Evolutionary conservation across 2,797 vertebrate genomes (phyloP).

Genomic region (Gila robusta): DNA sequence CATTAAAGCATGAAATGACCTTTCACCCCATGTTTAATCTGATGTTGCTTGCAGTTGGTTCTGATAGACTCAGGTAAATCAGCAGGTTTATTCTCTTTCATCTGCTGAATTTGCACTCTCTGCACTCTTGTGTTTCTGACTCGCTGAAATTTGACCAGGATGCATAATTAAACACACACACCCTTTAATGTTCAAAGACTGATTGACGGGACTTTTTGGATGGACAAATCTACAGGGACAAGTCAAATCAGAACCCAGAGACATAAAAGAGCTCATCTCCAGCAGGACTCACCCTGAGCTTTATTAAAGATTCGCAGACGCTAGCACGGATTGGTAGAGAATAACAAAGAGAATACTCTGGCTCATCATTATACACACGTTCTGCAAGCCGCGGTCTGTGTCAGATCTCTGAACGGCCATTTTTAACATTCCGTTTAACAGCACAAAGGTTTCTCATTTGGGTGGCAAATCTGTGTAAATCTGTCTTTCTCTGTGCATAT

Average conservation of each 20-base stretch:
- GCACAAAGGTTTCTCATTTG: background rate
- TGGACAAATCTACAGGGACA: conserved; percentile 55
- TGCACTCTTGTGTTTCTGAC: conserved; percentile 39
- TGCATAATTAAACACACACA: conserved; percentile 59
- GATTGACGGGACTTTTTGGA: conserved; percentile 51
- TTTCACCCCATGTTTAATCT: conserved; percentile 16
- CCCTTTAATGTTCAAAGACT: conserved; percentile 57
- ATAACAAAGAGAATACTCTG: conserved; percentile 31
- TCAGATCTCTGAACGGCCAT: background rate
- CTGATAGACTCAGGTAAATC: conserved; percentile 15
- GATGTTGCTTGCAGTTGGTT: background rate
- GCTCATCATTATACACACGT: conserved; percentile 3
- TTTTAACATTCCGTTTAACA: conserved; percentile 11
- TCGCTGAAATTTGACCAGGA: conserved; percentile 51
- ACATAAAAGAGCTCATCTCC: conserved; percentile 58
- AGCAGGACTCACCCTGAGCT: conserved; percentile 42
- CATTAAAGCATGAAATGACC: background rate
- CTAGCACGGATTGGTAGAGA: conserved; percentile 1
- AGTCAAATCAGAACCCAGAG: conserved; percentile 56
- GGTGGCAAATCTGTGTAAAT: background rate
- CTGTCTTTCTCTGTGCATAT: conserved; percentile 47
- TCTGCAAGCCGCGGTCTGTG: background rate
- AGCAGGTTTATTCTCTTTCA: conserved; percentile 42
- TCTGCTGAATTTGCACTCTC: conserved; percentile 45
- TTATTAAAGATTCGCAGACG: conserved; percentile 55